A percentile compares a stretch with the other conserved stretches of the same genome.
phyloP scores from a whole-genome alignment of 2,888 invertebrate species.

The Vandiemenella viatica region DNA sequence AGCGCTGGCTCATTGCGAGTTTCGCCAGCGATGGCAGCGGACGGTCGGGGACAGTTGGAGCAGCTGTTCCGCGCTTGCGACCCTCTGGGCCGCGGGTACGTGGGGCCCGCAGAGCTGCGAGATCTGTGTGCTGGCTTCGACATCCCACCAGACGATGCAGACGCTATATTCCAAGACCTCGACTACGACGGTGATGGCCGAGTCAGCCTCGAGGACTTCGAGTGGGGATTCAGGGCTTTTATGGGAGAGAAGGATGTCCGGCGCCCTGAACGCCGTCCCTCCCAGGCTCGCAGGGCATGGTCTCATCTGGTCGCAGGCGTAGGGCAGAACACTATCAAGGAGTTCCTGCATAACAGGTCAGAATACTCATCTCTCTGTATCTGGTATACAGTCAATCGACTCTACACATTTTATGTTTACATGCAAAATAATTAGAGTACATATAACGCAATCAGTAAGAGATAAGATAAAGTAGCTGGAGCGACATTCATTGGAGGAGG shows the following conservation, averaged over 20 bases:
- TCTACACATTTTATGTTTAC: no score
- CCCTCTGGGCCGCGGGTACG: slow-evolving; percentile 27
- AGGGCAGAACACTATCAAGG: slow-evolving; percentile 22
- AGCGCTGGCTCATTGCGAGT: no score
- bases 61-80: slow-evolving; percentile 33
- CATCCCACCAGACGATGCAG: slow-evolving; percentile 27
- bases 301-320: slow-evolving; percentile 24
- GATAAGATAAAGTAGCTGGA: no score
- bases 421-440: no score
- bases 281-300: slow-evolving; percentile 24
- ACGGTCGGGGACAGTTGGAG: slow-evolving; percentile 20
- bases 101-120: slow-evolving; percentile 31
- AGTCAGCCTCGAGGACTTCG: slow-evolving; percentile 35
- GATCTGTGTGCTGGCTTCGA: slow-evolving; percentile 32
- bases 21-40: slow-evolving; percentile 3
- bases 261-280: slow-evolving; percentile 20
- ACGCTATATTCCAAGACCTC: slow-evolving; percentile 33
- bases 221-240: slow-evolving; percentile 31
- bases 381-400: no score
- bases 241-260: slow-evolving; percentile 16
- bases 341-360: slow-evolving; percentile 22
- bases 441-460: no score
- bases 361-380: neutral
- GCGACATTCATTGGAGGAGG: no score
- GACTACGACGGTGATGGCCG: slow-evolving; percentile 36